Evolutionary conservation across 2,888 invertebrate species (phyloP).

Genomic region (Oasisia sp.): DNA sequence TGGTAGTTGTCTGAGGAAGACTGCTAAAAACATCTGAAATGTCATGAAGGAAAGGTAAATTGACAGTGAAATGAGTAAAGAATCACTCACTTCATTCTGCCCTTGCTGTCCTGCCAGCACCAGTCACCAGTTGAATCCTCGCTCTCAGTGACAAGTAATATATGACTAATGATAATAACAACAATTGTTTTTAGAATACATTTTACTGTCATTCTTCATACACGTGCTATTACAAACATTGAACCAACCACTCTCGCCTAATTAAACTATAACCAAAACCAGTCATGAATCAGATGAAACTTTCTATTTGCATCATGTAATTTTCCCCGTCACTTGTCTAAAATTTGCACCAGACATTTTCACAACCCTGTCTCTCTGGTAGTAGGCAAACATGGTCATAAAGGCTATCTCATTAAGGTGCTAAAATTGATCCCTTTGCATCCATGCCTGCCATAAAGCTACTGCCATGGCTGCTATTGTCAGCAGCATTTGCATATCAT

Average conservation of each 20-base stretch:
- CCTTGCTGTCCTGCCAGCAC: too few relatives aligned
- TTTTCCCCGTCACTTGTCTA: not conserved
- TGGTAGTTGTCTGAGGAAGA: too few relatives aligned
- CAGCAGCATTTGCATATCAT: not conserved
- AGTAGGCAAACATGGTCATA: not conserved
- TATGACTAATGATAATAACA: too few relatives aligned
- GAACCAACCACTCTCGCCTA: not conserved
- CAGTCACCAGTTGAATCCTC: too few relatives aligned
- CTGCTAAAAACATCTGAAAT: too few relatives aligned
- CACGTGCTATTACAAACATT: not conserved
- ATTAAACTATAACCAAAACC: not conserved
- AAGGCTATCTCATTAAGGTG: not conserved
- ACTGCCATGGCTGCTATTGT: not conserved
- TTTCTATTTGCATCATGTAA: not conserved
- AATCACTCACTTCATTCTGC: too few relatives aligned
- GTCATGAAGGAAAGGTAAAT: too few relatives aligned
- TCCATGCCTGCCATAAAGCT: not conserved
- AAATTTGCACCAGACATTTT: not conserved
- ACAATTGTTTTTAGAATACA: too few relatives aligned
- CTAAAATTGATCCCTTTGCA: not conserved
- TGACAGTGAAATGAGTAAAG: too few relatives aligned
- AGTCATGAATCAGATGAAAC: not conserved
- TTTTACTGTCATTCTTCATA: too few relatives aligned
- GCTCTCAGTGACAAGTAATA: too few relatives aligned
- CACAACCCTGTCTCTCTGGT: not conserved